Evolutionary conservation across 2,797 vertebrate species (phyloP).

Genomic region (Ambastaia sidthimunki): DNA sequence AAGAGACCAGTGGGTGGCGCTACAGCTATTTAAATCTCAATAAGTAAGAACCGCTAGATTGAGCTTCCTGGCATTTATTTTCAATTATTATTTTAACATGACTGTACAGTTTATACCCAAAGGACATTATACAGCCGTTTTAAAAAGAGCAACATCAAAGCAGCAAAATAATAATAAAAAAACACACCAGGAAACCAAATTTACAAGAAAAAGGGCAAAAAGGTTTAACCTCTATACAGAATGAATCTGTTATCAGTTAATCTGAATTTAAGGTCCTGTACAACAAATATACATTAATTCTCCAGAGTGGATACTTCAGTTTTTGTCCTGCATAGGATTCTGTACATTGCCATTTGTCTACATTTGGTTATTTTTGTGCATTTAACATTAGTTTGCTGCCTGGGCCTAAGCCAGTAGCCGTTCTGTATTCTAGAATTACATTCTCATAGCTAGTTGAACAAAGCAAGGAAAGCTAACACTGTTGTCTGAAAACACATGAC

Average conservation of each 20-base stretch:
- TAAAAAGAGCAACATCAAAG: slow-evolving; percentile 91
- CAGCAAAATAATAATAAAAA: slow-evolving; percentile 85
- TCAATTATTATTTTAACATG: slow-evolving; percentile 81
- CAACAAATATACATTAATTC: slow-evolving; percentile 92
- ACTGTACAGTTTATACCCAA: slow-evolving; percentile 91
- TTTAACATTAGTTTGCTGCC: slow-evolving; percentile 83
- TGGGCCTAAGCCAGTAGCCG: slow-evolving; percentile 73
- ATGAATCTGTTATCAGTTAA: slow-evolving; percentile 89
- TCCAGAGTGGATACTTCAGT: slow-evolving; percentile 85
- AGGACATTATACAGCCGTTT: slow-evolving; percentile 89
- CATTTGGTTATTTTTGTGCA: slow-evolving; percentile 94
- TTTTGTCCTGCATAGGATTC: slow-evolving; percentile 96
- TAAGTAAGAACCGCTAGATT: slow-evolving; percentile 11
- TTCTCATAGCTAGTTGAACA: slow-evolving; percentile 78
- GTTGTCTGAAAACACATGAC: slow-evolving; percentile 64
- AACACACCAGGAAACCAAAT: slow-evolving; percentile 90
- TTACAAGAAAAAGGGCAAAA: slow-evolving; percentile 86
- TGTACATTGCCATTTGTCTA: slow-evolving; percentile 85
- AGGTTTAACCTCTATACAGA: slow-evolving; percentile 89
- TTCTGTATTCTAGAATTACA: slow-evolving; percentile 78
- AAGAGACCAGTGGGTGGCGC: slow-evolving; percentile 1
- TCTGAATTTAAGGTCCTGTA: slow-evolving; percentile 92
- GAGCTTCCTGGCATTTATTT: slow-evolving; percentile 83
- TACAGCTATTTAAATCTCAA: neutral
- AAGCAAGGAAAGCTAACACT: slow-evolving; percentile 78